Evolutionary conservation across 2,113 vertebrate genomes (phyloP).

Genomic region (Thamnophis sirtalis): DNA sequence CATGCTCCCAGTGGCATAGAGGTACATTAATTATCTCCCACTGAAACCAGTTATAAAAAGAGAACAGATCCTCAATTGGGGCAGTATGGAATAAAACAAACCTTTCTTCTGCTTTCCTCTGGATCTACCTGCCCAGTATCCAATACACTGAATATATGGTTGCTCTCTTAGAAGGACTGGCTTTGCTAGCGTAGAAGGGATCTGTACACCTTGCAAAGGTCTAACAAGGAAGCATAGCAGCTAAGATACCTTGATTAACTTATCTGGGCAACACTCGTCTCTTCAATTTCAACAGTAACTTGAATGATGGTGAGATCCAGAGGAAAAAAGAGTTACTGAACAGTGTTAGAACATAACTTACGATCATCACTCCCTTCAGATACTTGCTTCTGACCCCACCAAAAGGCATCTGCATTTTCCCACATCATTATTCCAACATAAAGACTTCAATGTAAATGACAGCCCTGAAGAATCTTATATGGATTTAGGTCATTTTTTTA

Average conservation of each 20-base stretch:
- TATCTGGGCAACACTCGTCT: background rate
- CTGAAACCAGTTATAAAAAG: background rate
- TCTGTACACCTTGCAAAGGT: background rate
- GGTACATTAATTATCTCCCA: background rate
- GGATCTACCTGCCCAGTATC: background rate
- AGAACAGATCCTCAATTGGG: background rate
- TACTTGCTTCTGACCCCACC: constrained; percentile 27
- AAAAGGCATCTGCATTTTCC: constrained; percentile 23
- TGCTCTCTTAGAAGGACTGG: background rate
- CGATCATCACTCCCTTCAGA: constrained; percentile 22
- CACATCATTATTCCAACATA: constrained; percentile 18
- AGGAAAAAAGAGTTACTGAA: constrained; percentile 9
- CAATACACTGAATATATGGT: background rate
- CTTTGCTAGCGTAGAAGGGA: background rate
- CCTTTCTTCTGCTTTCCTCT: background rate
- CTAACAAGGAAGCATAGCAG: background rate
- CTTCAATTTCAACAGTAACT: background rate
- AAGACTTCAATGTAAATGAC: constrained; percentile 38
- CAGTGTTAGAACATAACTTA: constrained; percentile 23
- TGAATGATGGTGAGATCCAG: constrained; percentile 50
- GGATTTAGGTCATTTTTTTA: constrained; percentile 29
- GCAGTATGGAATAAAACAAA: background rate
- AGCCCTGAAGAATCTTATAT: constrained; percentile 23
- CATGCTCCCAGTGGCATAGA: background rate
- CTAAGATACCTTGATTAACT: background rate